Evolutionary conservation across 2,113 vertebrate genomes (phyloP).

Genomic region (Periophthalmus modestus): DNA sequence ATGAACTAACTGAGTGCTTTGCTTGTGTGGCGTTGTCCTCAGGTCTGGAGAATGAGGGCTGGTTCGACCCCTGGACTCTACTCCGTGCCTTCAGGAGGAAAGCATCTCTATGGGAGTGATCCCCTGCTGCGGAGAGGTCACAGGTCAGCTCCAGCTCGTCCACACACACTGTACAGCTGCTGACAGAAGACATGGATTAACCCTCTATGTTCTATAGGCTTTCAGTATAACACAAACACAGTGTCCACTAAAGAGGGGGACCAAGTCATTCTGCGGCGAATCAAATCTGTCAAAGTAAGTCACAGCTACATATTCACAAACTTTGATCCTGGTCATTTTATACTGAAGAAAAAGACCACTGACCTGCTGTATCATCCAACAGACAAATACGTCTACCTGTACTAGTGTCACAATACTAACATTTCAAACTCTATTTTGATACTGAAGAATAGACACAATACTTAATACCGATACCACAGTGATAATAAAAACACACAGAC

Average conservation of each 20-base stretch:
- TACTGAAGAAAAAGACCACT: too few relatives aligned
- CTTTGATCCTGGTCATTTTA: too few relatives aligned
- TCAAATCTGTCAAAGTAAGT: slow-evolving; percentile 82
- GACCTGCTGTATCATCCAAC: too few relatives aligned
- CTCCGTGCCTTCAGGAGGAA: slow-evolving; percentile 86
- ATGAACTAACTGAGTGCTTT: not conserved
- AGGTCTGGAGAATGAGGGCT: slow-evolving; percentile 92
- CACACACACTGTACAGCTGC: not conserved
- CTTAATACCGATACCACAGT: too few relatives aligned
- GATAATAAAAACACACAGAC: too few relatives aligned
- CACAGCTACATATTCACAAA: not conserved
- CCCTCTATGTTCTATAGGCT: slow-evolving; percentile 69
- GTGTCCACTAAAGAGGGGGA: slow-evolving; percentile 9
- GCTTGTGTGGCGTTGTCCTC: not conserved
- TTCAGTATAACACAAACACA: slow-evolving; percentile 36
- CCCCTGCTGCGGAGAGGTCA: slow-evolving; percentile 83
- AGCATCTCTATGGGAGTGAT: slow-evolving; percentile 83
- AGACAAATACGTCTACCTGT: too few relatives aligned
- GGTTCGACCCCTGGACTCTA: slow-evolving; percentile 89
- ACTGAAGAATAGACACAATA: too few relatives aligned
- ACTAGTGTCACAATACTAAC: too few relatives aligned
- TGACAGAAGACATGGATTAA: not conserved
- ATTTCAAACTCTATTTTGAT: too few relatives aligned
- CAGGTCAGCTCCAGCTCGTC: slow-evolving; percentile 60
- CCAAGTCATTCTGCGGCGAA: slow-evolving; percentile 50